Base-by-base conservation (phyloP, 2,797 vertebrate species). In the Ceryle rudis region DNA sequence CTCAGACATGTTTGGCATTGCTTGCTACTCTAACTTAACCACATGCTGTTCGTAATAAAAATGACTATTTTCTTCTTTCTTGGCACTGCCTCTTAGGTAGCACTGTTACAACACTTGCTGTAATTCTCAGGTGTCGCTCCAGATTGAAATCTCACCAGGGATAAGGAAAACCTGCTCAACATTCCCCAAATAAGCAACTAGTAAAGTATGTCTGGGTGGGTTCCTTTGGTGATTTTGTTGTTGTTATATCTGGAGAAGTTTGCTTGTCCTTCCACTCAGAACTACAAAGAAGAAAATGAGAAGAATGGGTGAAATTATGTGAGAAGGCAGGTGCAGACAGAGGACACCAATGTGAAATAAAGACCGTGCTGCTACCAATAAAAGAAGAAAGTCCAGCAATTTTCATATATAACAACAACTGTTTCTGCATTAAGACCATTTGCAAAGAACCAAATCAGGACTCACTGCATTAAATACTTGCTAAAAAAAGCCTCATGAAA, bases 21-120 rank as follows among this genome's bases (percentile, higher is more conserved):
- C 73, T 75, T 61, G 41, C 79, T 42, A 9, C 62, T 81, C 70
- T 64, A 80, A 84, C 52, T 92, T 60, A 92, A 80, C 66, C 73
- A 75, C 96, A 89, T 80, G 60, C 87, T 81, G 75, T 78, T 94
- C 1, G 2, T 46, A 86, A 90, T 81, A 86, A 97, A 93, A 93
- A 81, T 58, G 4, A 70, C 41, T 67, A 77, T 85, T 95, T 96
- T 61, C 69, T 92, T 75, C 82, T 78, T 96, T 86, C 81, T 83
- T 89, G 83, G 74, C 91, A 89, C 49, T 79, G 89, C 86, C 83
- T 93, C 29, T 5, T 41, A 46, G 71, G 81, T 51, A 73, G 79
- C 71, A 94, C 29, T 94, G 84, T 75, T 82, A 55, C 61, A 87
- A n/a, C 65, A 61, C 39, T 89, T 65, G 71, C 37, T 89, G 37